Evolutionary conservation across 1,140 invertebrate genomes (phyloP).

Genomic region (Drosophila varians): DNA sequence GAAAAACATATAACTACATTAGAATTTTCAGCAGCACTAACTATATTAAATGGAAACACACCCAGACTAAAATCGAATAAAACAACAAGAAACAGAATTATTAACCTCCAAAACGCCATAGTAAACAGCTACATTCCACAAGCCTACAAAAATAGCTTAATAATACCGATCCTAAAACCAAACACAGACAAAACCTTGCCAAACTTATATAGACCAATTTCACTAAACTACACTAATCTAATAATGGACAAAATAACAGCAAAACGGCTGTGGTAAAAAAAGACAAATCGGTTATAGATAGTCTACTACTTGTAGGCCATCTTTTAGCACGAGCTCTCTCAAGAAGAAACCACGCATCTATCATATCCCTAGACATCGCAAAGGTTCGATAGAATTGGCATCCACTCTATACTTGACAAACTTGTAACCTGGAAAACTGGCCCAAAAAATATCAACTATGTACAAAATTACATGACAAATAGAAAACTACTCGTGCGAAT

Average conservation of each 20-base stretch:
- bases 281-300: not conserved
- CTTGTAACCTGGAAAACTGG: not conserved
- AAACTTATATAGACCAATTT: constrained; percentile 24
- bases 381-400: constrained; percentile 5
- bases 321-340: not conserved
- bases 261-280: constrained; percentile 1
- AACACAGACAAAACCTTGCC: too few species aligned
- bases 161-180: too few species aligned
- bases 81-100: constrained; percentile 19
- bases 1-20: constrained; percentile 22
- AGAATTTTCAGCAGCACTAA: constrained; percentile 8
- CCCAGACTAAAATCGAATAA: constrained; percentile 9
- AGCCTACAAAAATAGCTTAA: constrained; percentile 29
- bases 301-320: not conserved
- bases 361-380: not conserved
- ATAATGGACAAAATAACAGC: constrained; percentile 31
- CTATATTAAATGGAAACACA: constrained; percentile 11
- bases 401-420: too few species aligned
- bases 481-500: not conserved
- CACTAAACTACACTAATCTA: constrained; percentile 21
- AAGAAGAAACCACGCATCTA: not conserved
- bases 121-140: constrained; percentile 23
- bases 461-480: not conserved
- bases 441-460: constrained; percentile 1
- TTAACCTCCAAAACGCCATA: constrained; percentile 29